A percentile compares a stretch with the other conserved stretches of the same genome.
Conservation (phyloP, 2,797 vertebrate species). For the Gambelia wislizenii region DNA sequence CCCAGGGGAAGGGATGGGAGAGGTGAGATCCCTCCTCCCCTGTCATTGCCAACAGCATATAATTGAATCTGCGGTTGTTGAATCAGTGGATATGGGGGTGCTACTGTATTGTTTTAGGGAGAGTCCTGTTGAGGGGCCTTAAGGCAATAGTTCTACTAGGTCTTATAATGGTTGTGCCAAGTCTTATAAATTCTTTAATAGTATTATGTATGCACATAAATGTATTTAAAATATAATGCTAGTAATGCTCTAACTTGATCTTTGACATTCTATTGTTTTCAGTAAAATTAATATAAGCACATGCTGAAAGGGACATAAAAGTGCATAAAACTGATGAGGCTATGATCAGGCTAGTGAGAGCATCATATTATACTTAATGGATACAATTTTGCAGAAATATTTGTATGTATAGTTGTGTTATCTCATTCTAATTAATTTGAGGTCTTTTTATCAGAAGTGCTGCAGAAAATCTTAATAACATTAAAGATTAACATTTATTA, state of each 20-base stretch:
- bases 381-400: background rate
- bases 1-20: too few species aligned
- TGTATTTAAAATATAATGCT: background rate
- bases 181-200: background rate
- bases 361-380: background rate
- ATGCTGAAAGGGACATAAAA: too few species aligned
- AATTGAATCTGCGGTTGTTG: too few species aligned
- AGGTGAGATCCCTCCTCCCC: too few species aligned
- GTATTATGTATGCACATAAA: too few species aligned
- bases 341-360: background rate
- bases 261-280: background rate
- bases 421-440: background rate
- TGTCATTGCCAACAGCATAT: too few species aligned
- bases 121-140: background rate
- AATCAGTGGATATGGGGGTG: too few species aligned
- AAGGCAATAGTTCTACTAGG: too few species aligned
- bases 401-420: background rate
- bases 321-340: background rate
- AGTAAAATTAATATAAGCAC: background rate
- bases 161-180: background rate
- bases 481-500: background rate
- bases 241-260: background rate
- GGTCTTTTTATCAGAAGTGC: background rate
- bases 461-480: background rate
- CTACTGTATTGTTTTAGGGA: too few species aligned